Evolutionary conservation across 2,113 vertebrate species (phyloP).

Genomic region (Trochalopteron elliotii): DNA sequence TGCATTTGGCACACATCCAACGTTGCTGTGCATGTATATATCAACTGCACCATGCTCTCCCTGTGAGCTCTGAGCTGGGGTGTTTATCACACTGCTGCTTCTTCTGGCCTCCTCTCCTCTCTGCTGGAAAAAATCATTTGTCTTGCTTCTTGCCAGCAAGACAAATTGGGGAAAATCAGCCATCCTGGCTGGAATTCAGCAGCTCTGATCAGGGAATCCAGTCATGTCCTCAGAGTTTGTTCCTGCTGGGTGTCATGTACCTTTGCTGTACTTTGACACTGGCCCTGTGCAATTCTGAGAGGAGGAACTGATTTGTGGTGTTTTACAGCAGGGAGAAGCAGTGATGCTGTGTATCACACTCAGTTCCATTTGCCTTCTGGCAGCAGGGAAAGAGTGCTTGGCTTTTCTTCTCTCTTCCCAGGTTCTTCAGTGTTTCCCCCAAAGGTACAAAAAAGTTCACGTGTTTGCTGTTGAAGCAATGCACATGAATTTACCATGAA

Average conservation of each 20-base stretch:
- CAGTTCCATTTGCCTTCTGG: background rate
- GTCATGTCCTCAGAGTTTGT: background rate
- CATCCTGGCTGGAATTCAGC: background rate
- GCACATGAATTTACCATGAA: background rate
- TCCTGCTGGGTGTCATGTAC: background rate
- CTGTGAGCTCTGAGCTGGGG: background rate
- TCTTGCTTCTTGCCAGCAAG: background rate
- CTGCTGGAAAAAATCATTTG: background rate
- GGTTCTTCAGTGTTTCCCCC: background rate
- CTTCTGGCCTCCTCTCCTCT: background rate
- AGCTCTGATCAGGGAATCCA: background rate
- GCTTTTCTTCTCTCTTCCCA: background rate
- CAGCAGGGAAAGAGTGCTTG: background rate
- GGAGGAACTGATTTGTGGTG: background rate
- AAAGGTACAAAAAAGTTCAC: background rate
- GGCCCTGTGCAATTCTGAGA: background rate
- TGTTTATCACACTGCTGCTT: background rate
- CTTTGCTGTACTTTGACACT: background rate
- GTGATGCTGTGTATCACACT: fast-evolving
- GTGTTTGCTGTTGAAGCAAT: fast-evolving
- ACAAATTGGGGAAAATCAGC: background rate
- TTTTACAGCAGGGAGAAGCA: background rate
- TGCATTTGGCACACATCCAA: background rate
- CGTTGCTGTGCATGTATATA: background rate
- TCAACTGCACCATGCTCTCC: background rate